These are phyloP conservation scores for Calyptommatus sinebrachiatus DNA, from an alignment of 2,113 vertebrate genomes.

Conservation along the genomic window DNA sequence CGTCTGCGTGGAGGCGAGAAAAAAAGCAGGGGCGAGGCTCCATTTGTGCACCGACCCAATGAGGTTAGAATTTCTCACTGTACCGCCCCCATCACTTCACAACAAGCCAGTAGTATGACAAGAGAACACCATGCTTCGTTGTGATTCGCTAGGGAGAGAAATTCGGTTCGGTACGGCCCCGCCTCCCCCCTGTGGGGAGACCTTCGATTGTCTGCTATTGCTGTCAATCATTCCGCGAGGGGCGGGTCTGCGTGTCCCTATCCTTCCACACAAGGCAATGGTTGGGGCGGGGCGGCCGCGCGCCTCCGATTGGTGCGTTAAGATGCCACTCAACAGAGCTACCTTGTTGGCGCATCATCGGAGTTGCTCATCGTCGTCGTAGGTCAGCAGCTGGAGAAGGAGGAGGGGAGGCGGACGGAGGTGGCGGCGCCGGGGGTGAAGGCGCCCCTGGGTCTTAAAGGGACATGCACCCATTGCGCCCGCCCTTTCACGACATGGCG, in stretches of 20 bases:
- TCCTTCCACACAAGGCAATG: accelerated
- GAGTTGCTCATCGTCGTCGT: no score
- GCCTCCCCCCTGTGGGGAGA: neutral
- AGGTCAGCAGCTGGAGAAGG: neutral
- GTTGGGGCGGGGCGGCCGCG: neutral
- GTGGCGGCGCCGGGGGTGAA: neutral
- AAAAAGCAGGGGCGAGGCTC: no score
- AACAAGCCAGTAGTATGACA: neutral
- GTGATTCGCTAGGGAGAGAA: neutral
- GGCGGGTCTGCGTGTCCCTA: accelerated
- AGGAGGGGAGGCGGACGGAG: neutral
- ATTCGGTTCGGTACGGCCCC: neutral
- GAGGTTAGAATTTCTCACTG: no score
- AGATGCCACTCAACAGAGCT: neutral
- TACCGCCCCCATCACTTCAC: no score
- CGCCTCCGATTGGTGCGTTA: neutral
- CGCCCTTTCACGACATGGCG: conserved; percentile 1
- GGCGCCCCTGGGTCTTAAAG: conserved; percentile 43
- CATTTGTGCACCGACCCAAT: no score
- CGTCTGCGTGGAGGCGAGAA: conserved; percentile 9
- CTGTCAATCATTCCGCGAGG: neutral
- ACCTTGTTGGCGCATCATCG: neutral
- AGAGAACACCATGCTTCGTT: neutral
- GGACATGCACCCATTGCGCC: accelerated
- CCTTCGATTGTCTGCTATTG: accelerated